Evolutionary conservation across 2,888 invertebrate genomes (phyloP), one percentile per base, ranked within the genome.

Genomic region (Alentia gelatinosa): DNA sequence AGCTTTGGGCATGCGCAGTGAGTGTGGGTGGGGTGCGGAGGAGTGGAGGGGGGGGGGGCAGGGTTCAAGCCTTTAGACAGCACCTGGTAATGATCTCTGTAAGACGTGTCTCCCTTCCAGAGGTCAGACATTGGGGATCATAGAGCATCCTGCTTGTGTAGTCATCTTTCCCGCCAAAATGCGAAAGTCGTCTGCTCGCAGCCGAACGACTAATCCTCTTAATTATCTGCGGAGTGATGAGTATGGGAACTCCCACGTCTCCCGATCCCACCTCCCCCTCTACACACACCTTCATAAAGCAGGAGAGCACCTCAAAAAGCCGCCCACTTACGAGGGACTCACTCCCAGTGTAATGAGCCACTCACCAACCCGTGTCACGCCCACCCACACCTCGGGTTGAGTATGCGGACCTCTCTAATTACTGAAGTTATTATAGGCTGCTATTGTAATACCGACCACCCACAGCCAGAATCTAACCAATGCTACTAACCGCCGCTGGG

Each of bases 101-200:
- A 56, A 56, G 56, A 56, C 56, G 56, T 19, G 56, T n/a, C 56
- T 56, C 56, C n/a, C n/a, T 56, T 19, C 19, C 56, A 56, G 56
- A 56, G 56, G 56, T 56, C 56, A 56, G 56, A 4, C 23, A 19
- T n/a, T 19, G 56, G 47, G 56, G 56, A 56, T 56, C 56, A 56
- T 19, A 56, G 23, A n/a, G n/a, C 56, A 56, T 56, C 56, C 56
- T 56, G 56, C 56, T 56, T 56, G 47, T 56, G 56, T 56, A n/a
- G 56, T 56, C 56, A 56, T 56, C 56, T 56, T 56, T 56, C 56
- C 56, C 56, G 56, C 56, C 56, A 56, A 56, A 56, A 56, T 56
- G 56, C 56, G n/a, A n/a, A 56, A 56, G 56, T 56, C 56, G 56
- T 56, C 56, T 56, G 56, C 56, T n/a, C 23, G n/a, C 56, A n/a